Base-by-base conservation (phyloP, 2,797 vertebrate genomes). In the Philypnodon macrostomus region DNA sequence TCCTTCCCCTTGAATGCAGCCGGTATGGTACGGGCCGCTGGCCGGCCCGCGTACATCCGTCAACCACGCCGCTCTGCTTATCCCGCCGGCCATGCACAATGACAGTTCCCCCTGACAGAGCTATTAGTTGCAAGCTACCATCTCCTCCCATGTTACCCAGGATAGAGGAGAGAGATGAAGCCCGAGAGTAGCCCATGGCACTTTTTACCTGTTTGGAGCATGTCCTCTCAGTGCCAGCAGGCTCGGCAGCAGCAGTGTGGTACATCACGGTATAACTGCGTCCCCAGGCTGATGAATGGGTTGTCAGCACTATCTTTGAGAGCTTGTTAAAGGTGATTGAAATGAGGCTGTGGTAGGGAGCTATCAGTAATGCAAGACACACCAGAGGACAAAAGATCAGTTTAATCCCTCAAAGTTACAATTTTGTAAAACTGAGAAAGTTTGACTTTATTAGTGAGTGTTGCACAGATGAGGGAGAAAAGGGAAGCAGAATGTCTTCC, bases 291-390 rank as follows among this genome's bases (percentile, higher is more conserved):
- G 84, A 88, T 75, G 67, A 68, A 85, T 85, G 67, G 49, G 68
- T 75, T 47, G 51, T 58, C 53, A 39, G 52, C 18, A n/a, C 53
- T 69, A 56, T 85, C 81, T 79, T 85, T 81, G 79, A 83, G 73
- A 80, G 82, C 85, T 87, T 81, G 85, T 88, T 88, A 88, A 71
- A 81, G 76, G 83, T 85, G 85, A 87, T 84, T 49, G 82, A 87
- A 73, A 80, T 36, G 74, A 47, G 55, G 72, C 63, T 0, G n/a
- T 44, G 59, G 73, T 45, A 42, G 68, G n/a, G 48, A 24, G 46
- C 64, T 21, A 54, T 73, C 47, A 15, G 51, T 74, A 59, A 76
- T 7, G 51, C 59, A 26, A 10, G 49, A 53, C 67, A 53, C 52
- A 44, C 37, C 48, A 44, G 63, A 67, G 57, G 58, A 35, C 55